Base-by-base conservation (phyloP, 2,113 vertebrate species). In the Hiodon tergisus region DNA sequence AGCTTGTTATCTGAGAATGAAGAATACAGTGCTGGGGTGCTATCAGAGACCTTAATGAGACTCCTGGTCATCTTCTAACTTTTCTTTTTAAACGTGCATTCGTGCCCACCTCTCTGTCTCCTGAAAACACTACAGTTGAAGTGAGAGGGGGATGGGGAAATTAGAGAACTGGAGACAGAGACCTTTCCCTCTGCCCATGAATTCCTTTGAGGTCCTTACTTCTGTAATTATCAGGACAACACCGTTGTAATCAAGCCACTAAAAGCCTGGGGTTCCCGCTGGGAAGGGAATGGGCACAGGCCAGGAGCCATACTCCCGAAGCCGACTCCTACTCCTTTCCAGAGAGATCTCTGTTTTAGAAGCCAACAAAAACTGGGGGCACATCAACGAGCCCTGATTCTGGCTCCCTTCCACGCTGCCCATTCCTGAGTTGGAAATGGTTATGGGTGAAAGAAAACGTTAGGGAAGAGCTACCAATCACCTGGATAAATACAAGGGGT, bases 331-430 rank as follows among this genome's bases (percentile, higher is more conserved):
- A 67, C 67, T 67, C 63, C 73, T 11, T 74, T 74, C 53, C 31
- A 74, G 73, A 74, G n/a, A 53, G 48, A 52, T 74, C 59, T 47
- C 11, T 57, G 47, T 17, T 74, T 68, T 74, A 67, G 14, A 17
- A 67, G 63, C 47, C 73, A 58, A 58, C 54, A 74, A 74, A 63
- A 57, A 57, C 53, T 59, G 65, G 65, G 65, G 50, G 14, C 14
- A 55, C 73, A 74, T 58, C 53, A 58, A 74, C 73, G 59, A 67
- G 73, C 31, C 63, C 71, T 46, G 47, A 14, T 67, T 53, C 53
- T 14, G 13, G 7, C 59, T 13, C 62, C 54, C 50, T 51, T 8
- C 3, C 8, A 10, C 2, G 31, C 31, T 31, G 31, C 31, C 31
- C 31, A 31, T 31, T 31, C 31, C 31, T 31, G 31, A 31, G 31